Evolutionary conservation across 2,797 vertebrate genomes (phyloP).

Genomic region (Schizopygopsis pylzovi): DNA sequence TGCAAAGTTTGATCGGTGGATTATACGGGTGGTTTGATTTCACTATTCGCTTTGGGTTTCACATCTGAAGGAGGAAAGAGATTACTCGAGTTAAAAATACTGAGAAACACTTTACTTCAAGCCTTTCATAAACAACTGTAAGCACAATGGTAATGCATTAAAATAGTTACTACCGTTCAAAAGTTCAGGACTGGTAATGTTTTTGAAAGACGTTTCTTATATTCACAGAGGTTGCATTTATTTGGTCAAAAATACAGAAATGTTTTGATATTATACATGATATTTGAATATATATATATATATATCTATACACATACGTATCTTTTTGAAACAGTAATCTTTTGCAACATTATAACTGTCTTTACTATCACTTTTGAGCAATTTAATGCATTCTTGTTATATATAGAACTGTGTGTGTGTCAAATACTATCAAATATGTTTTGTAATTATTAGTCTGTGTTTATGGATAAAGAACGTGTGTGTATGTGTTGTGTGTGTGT

Average conservation of each 20-base stretch:
- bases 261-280: too few species aligned
- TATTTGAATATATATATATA: too few species aligned
- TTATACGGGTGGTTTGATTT: constrained; percentile 44
- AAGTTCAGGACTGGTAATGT: not conserved
- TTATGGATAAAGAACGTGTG: too few species aligned
- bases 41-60: constrained; percentile 61
- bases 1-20: constrained; percentile 52
- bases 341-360: not conserved
- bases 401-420: too few species aligned
- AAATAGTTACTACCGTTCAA: not conserved
- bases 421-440: too few species aligned
- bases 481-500: too few species aligned
- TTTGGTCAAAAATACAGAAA: not conserved
- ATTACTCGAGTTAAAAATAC: constrained; percentile 8
- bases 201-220: not conserved
- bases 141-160: not conserved
- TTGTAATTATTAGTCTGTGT: too few species aligned
- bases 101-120: not conserved
- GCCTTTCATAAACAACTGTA: not conserved
- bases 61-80: constrained; percentile 61
- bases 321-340: not conserved
- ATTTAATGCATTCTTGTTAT: not conserved
- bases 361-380: not conserved
- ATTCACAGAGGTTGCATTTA: not conserved
- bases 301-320: too few species aligned